Base-by-base conservation (phyloP, 1,140 invertebrate genomes). In the Mamestra configurata region DNA sequence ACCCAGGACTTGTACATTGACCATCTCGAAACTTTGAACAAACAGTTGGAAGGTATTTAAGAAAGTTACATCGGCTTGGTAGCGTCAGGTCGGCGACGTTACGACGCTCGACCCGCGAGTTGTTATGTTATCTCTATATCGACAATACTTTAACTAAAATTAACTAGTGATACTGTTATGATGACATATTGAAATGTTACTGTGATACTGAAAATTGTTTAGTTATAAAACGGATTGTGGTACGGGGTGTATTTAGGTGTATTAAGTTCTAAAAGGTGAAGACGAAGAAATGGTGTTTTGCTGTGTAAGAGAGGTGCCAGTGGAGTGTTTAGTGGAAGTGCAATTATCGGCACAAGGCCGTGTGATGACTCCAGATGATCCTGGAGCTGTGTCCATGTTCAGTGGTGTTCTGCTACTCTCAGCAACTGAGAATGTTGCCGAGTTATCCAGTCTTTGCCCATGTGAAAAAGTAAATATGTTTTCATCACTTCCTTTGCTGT, bases 41-140 rank as follows among this genome's bases (percentile, higher is more conserved):
- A 94, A 92, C 92, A 93, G 89, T 89, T 95, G 90, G 94, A 95
- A 95, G 94, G 94, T 95, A 95, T 95, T 95, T 95, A 95, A 88
- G 93, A 93, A 88, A 90, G 90, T 94, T 93, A 86, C 86, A 89
- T 89, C 91, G 90, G 90, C 91, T 93, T 93, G 88, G 87, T 93
- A 93, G 92, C 89, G 89, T 83, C 80, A 82, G 90, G 88, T 90
- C 86, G 89, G 88, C 85, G 87, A 84, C 79, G 80, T 83, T 66
- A 66, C 61, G 35, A 40, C 61, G 61, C 61, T 81, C 85, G 89
- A 88, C 86, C 83, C 85, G 84, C 89, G 88, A 89, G 88, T 89
- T 92, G 77, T 87, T 89, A 89, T 90, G 88, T 93, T 89, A 85
- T 88, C 55, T 90, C 66, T 90, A 92, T 88, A 94, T 95, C 93